Percentiles rank a stretch among this genome's conserved stretches.
Conservation (phyloP, 2,888 invertebrate genomes). For the Amphimallon solstitiale region DNA sequence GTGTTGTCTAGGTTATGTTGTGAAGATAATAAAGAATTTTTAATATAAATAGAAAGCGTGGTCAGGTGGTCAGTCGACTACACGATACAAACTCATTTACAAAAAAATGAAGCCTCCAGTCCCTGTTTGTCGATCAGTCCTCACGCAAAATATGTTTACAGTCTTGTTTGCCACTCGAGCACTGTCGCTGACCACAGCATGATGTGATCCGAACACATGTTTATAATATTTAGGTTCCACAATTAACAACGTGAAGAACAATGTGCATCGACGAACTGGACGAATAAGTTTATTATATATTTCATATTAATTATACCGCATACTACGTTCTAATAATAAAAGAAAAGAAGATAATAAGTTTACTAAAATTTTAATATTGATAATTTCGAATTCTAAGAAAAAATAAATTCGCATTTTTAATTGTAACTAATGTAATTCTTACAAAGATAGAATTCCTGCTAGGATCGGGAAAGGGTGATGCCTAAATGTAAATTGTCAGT, state of each 20-base stretch:
- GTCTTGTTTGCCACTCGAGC: slow-evolving; percentile 37
- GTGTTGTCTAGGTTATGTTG: slow-evolving; percentile 8
- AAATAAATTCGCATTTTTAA: too few relatives aligned
- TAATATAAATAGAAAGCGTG: slow-evolving; percentile 12
- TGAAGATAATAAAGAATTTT: background rate
- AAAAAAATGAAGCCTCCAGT: background rate
- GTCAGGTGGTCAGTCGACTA: slow-evolving; percentile 4
- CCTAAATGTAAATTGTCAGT: too few relatives aligned
- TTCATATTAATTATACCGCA: too few relatives aligned
- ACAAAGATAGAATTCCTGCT: too few relatives aligned
- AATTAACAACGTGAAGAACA: background rate
- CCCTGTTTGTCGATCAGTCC: background rate
- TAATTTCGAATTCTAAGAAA: too few relatives aligned
- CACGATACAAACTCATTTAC: slow-evolving; percentile 3
- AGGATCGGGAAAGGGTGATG: too few relatives aligned
- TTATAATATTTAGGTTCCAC: slow-evolving; percentile 16
- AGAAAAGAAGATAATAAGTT: too few relatives aligned
- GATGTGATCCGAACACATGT: background rate
- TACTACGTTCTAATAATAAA: too few relatives aligned
- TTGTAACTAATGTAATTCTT: too few relatives aligned
- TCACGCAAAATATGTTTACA: slow-evolving; percentile 21
- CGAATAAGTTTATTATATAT: background rate
- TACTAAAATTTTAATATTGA: too few relatives aligned
- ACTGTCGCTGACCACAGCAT: slow-evolving; percentile 39
- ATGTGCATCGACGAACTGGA: background rate